Evolutionary conservation across 2,888 invertebrate genomes (phyloP).

Genomic region (Gastracanthus pulcherrimus): DNA sequence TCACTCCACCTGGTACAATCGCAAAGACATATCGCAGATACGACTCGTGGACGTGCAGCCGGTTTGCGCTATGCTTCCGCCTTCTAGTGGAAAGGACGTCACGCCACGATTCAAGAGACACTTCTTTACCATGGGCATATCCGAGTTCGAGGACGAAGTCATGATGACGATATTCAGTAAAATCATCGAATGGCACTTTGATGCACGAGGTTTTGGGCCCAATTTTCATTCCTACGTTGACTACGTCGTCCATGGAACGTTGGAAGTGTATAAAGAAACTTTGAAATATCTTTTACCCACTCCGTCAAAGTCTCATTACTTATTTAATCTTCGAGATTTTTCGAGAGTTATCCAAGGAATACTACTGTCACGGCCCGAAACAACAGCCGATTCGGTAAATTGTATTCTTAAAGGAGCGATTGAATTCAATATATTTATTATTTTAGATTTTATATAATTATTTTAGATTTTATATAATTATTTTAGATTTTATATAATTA

Average conservation of each 20-base stretch:
- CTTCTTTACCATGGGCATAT: conserved; percentile 90
- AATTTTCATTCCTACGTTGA: conserved; percentile 92
- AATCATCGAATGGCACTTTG: conserved; percentile 95
- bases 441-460: conserved; percentile 15
- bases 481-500: too few species aligned
- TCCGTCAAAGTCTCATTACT: conserved; percentile 95
- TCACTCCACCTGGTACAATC: conserved; percentile 93
- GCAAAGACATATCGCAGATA: conserved; percentile 88
- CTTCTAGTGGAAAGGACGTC: conserved; percentile 89
- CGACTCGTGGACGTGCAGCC: conserved; percentile 91
- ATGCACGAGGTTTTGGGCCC: conserved; percentile 92
- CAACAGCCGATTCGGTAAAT: conserved; percentile 84
- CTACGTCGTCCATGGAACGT: conserved; percentile 89
- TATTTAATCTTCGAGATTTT: conserved; percentile 96
- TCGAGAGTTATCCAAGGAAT: conserved; percentile 95
- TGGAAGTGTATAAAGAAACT: conserved; percentile 92
- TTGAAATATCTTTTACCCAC: conserved; percentile 90
- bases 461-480: too few species aligned
- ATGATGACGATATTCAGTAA: conserved; percentile 91
- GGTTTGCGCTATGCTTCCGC: conserved; percentile 92
- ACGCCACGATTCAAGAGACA: conserved; percentile 91
- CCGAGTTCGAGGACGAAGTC: conserved; percentile 92
- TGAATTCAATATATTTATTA: neutral
- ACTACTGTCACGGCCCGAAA: conserved; percentile 92
- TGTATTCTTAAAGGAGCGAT: neutral